These are phyloP conservation scores for Periparus ater DNA, from an alignment of 2,797 vertebrate species.

Conservation along the genomic window DNA sequence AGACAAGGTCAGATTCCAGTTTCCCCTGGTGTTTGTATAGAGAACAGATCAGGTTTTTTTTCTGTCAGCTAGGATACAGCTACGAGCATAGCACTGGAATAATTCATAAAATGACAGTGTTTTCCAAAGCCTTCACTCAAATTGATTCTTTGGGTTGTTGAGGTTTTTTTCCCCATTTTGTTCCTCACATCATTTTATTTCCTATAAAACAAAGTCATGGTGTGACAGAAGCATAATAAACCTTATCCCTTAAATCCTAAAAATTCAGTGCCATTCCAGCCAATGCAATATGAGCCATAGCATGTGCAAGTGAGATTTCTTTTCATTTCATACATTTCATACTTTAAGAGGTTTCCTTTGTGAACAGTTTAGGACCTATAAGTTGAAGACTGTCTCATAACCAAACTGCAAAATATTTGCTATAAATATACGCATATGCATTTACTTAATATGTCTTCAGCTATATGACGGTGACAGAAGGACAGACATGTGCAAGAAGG, in stretches of 20 bases:
- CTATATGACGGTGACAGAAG: background rate
- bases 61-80: background rate
- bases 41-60: background rate
- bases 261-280: background rate
- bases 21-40: background rate
- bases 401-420: background rate
- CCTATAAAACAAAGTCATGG: background rate
- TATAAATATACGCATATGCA: background rate
- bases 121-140: constrained; percentile 9
- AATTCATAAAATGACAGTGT: constrained; percentile 26
- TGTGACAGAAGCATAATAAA: constrained; percentile 26
- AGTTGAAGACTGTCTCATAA: background rate
- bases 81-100: background rate
- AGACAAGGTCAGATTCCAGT: constrained; percentile 33
- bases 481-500: background rate
- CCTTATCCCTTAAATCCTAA: background rate
- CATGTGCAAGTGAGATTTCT: background rate
- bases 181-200: background rate
- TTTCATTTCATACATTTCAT: background rate
- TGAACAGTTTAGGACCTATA: background rate
- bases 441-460: background rate
- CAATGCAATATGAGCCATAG: background rate
- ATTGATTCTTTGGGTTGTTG: background rate
- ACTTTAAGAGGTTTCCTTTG: background rate
- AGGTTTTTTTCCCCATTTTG: background rate